phyloP scores from a whole-genome alignment of 2,888 invertebrate species.

The Pollenia angustigena region DNA sequence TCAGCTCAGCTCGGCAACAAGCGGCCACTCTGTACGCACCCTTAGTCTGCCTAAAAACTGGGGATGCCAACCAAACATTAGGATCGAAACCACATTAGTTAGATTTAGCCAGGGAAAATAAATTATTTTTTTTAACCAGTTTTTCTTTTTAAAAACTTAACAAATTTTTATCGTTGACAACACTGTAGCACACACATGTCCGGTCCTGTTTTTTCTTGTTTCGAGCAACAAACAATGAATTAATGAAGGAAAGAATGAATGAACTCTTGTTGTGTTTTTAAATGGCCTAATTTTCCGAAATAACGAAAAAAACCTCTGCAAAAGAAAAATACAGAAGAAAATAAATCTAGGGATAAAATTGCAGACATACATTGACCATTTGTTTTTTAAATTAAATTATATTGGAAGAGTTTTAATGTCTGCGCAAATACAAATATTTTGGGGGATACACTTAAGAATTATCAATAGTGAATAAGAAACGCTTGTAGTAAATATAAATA shows the following conservation, averaged over 20 bases:
- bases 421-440: too few species aligned
- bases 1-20: too few species aligned
- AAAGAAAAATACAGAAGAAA: background rate
- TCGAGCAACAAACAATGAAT: constrained; percentile 7
- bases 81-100: too few species aligned
- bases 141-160: too few species aligned
- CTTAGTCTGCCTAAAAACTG: too few species aligned
- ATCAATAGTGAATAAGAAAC: background rate
- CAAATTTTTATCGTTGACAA: background rate
- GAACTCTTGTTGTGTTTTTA: background rate
- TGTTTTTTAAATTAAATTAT: constrained; percentile 14
- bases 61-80: too few species aligned
- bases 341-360: background rate
- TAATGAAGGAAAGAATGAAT: background rate
- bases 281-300: constrained; percentile 15
- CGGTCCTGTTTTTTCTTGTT: background rate
- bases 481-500: too few species aligned
- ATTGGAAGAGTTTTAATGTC: background rate
- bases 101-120: too few species aligned
- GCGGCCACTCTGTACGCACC: too few species aligned
- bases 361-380: background rate
- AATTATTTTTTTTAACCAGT: too few species aligned
- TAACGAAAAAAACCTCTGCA: background rate
- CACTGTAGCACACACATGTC: background rate
- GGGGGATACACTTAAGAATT: background rate